phyloP scores from a whole-genome alignment of 64 coral and sea anemone genomes.

The Montipora capricornis region DNA sequence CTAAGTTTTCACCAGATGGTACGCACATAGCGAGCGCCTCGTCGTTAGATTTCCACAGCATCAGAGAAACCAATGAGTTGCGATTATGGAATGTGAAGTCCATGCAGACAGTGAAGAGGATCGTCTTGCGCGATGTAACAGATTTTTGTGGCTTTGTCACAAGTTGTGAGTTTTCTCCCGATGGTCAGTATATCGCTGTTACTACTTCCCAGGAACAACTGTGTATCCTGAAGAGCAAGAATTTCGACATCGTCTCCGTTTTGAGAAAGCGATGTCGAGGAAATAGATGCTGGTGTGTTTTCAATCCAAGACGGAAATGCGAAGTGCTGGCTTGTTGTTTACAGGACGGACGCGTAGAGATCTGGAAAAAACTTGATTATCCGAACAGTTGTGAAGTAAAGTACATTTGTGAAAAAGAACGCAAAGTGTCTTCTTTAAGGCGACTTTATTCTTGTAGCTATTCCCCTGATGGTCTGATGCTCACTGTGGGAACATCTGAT shows the following conservation, averaged over 20 bases:
- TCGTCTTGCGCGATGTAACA: constrained; percentile 81
- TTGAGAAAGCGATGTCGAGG: constrained; percentile 86
- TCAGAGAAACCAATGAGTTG: constrained; percentile 93
- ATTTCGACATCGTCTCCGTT: constrained; percentile 83
- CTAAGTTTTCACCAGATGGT: constrained; percentile 92
- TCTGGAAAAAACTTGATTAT: constrained; percentile 60
- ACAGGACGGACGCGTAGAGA: constrained; percentile 87
- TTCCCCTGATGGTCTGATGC: constrained; percentile 73
- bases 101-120: constrained; percentile 79
- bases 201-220: constrained; percentile 91
- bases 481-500: constrained; percentile 87
- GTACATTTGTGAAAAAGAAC: constrained; percentile 79
- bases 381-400: constrained; percentile 23
- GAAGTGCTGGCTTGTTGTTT: constrained; percentile 87
- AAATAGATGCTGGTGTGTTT: constrained; percentile 91
- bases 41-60: constrained; percentile 91
- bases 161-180: constrained; percentile 89
- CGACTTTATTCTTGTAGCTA: constrained; percentile 83
- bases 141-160: constrained; percentile 95
- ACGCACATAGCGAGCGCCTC: constrained; percentile 77
- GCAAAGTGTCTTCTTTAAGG: constrained; percentile 62
- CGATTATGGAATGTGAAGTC: constrained; percentile 92
- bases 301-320: constrained; percentile 68
- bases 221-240: constrained; percentile 86
- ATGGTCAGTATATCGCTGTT: constrained; percentile 83